phyloP scores from a whole-genome alignment of 2,113 vertebrate genomes.

The Halcyon senegalensis region DNA sequence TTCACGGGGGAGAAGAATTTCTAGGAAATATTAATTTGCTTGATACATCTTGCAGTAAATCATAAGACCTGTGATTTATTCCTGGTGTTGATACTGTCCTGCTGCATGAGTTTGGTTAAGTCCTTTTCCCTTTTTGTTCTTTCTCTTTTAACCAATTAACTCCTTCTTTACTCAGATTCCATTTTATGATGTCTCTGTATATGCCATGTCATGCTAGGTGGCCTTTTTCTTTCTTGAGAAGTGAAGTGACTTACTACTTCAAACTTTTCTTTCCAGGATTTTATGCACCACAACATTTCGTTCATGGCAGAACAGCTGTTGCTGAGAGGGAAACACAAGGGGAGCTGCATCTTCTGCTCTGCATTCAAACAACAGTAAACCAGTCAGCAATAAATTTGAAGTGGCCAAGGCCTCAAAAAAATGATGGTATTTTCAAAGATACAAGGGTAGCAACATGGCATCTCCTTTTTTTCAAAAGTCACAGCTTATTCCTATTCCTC shows the following conservation, averaged over 20 bases:
- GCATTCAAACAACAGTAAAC: not conserved
- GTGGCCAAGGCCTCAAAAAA: not conserved
- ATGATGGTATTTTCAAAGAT: not conserved
- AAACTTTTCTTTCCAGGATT: not conserved
- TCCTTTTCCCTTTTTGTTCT: not conserved
- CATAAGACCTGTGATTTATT: not conserved
- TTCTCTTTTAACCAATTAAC: not conserved
- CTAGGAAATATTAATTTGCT: not conserved
- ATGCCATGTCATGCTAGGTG: rapidly evolving
- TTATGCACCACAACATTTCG: not conserved
- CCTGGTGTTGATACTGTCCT: rapidly evolving
- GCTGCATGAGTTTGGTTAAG: not conserved
- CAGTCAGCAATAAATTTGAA: not conserved
- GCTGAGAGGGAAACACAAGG: not conserved
- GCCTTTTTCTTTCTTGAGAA: not conserved
- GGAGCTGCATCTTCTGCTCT: not conserved
- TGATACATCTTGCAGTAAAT: not conserved
- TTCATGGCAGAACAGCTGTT: not conserved
- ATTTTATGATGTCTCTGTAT: not conserved
- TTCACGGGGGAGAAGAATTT: not conserved
- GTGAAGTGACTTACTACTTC: not conserved
- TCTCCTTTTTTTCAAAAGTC: rapidly evolving
- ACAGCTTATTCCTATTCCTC: not conserved
- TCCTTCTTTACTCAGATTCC: not conserved
- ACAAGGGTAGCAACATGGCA: rapidly evolving